Evolutionary conservation across 1,140 invertebrate species (phyloP), one percentile per base, ranked within the genome.

Genomic region (Pseudomyrmex dendroicus): DNA sequence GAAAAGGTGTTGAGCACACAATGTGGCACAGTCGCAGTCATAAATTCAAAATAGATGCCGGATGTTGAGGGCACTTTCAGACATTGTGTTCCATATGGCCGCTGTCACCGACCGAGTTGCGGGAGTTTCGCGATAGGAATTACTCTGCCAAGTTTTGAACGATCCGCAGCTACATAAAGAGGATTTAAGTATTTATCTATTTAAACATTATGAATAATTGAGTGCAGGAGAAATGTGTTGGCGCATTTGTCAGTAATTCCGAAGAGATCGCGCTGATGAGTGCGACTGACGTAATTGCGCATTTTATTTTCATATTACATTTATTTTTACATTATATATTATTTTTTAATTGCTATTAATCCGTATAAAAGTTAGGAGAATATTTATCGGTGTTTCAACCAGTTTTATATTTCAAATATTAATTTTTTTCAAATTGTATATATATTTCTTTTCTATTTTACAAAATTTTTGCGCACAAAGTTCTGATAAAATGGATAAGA

Each of bases 31-130:
- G 48, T n/a, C 20, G 72, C 61, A 13, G 35, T 56, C 83, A 73
- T 87, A 88, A 88, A 88, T 88, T 78, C 67, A 82, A 83, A 77
- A 83, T 87, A 78, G 78, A 84, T 70, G 59, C 22, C 61, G 74
- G 83, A 76, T 72, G 54, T 63, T 46, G 63, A 67, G 57, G 35
- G 73, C 68, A 73, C 73, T 87, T 78, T 73, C 22, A 78, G 62
- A 84, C 48, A 84, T 61, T 73, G 80, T 46, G 77, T 12, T 57
- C 56, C 64, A 72, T 73, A 86, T 84, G 35, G 17, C 13, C 52
- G 44, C 50, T 57, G 82, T 66, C 76, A 50, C 35, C 8, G 20
- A 48, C 35, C 62, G 50, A n/a, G 66, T 61, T 83, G 56, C 61
- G 13, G 22, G 7, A 85, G 48, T 73, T 68, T 50, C 57, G 22